These are phyloP conservation scores for Plectropomus leopardus DNA, from an alignment of 2,113 vertebrate species.

Conservation along the genomic window DNA sequence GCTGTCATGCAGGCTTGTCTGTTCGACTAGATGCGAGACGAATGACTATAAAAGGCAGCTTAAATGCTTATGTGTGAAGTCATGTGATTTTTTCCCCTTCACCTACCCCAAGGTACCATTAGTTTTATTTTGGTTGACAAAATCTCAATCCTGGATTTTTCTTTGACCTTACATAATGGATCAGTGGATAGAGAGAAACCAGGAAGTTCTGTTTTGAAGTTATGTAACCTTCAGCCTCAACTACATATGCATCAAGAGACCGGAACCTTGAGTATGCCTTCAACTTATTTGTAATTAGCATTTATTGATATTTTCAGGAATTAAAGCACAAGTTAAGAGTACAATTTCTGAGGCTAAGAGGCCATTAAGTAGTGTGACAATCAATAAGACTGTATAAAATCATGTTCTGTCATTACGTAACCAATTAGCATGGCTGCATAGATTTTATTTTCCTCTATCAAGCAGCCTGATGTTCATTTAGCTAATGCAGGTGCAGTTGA, in stretches of 20 bases:
- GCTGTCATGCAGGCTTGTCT: neutral
- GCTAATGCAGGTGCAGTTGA: constrained; percentile 60
- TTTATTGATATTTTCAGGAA: constrained; percentile 44
- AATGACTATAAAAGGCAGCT: neutral
- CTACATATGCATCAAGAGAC: neutral
- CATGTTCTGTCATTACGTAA: constrained; percentile 28
- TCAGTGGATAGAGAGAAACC: neutral
- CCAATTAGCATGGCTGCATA: constrained; percentile 28
- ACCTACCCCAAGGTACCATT: neutral
- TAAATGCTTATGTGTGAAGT: neutral
- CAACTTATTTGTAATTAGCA: constrained; percentile 26
- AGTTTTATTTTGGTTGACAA: neutral
- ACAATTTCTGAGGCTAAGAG: constrained; percentile 28
- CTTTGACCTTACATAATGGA: neutral
- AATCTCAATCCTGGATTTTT: neutral
- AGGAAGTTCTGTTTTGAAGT: neutral
- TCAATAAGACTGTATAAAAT: constrained; percentile 41
- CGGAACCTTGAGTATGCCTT: neutral
- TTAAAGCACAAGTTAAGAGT: constrained; percentile 9
- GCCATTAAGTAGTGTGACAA: constrained; percentile 47
- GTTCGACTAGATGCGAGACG: neutral
- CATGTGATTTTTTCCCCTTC: neutral
- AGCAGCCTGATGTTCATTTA: constrained; percentile 55
- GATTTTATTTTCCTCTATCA: constrained; percentile 10
- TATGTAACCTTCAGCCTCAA: neutral